These are phyloP conservation scores for Cherax destructor DNA, from an alignment of 1,140 invertebrate species.

Conservation along the genomic window DNA sequence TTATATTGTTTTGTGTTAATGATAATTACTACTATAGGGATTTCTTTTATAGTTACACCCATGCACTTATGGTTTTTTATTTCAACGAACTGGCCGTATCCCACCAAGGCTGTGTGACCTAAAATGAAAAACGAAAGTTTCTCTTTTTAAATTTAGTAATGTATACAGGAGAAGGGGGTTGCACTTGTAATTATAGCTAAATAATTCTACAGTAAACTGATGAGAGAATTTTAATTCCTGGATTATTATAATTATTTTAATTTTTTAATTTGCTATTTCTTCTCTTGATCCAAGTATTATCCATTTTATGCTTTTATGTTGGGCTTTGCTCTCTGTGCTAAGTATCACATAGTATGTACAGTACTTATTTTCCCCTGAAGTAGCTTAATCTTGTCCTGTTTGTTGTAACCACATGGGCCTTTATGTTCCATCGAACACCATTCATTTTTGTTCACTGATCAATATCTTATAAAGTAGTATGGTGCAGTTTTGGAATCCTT, in stretches of 20 bases:
- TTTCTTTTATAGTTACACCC: too few species aligned
- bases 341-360: background rate
- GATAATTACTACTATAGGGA: too few species aligned
- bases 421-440: background rate
- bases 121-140: too few species aligned
- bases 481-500: constrained; percentile 17
- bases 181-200: too few species aligned
- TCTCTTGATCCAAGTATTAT: background rate
- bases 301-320: background rate
- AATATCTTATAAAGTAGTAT: constrained; percentile 19
- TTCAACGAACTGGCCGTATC: too few species aligned
- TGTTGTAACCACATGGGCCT: background rate
- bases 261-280: background rate
- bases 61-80: too few species aligned
- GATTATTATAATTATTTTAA: background rate
- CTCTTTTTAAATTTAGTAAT: too few species aligned
- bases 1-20: too few species aligned
- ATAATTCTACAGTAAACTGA: too few species aligned
- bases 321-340: background rate
- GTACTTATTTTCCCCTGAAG: background rate
- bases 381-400: constrained; percentile 1
- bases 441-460: constrained; percentile 13
- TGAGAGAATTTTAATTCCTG: too few species aligned
- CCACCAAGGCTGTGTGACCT: too few species aligned
- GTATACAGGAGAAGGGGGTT: too few species aligned